Conservation (phyloP, 2,888 invertebrate genomes). For the Stomorhina lunata region DNA sequence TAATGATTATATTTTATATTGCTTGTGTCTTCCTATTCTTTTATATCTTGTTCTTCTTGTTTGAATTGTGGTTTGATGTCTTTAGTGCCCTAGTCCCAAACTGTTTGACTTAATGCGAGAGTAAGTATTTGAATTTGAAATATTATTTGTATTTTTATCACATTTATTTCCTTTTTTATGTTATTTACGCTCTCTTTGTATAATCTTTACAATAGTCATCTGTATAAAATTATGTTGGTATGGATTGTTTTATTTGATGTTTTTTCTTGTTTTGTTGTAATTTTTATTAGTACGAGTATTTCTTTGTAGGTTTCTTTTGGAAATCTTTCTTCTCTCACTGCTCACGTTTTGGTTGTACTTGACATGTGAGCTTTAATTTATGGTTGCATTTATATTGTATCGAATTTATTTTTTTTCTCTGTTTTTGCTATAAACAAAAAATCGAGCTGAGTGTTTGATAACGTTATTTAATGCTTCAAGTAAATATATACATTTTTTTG, state of each 20-base stretch:
- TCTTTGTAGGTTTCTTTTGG: too few relatives aligned
- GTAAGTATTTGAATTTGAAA: not conserved
- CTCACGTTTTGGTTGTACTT: not conserved
- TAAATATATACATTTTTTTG: too few relatives aligned
- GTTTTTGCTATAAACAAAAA: not conserved
- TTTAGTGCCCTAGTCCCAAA: conserved; percentile 58
- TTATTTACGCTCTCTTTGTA: not conserved
- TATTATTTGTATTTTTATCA: not conserved
- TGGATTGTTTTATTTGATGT: not conserved
- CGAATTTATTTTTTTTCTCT: too few relatives aligned
- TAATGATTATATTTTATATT: not conserved
- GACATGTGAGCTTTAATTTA: not conserved
- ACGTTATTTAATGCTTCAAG: too few relatives aligned
- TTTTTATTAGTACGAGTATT: too few relatives aligned
- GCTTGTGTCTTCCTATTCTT: not conserved
- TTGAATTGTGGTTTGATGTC: conserved; percentile 13
- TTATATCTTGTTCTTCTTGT: not conserved
- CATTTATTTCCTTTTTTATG: not conserved
- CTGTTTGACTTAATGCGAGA: conserved; percentile 1
- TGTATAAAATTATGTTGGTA: not conserved
- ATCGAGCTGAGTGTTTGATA: too few relatives aligned
- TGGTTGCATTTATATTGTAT: not conserved
- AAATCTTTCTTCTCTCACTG: not conserved
- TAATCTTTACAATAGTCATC: not conserved
- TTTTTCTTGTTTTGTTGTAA: too few relatives aligned